Percentiles rank a stretch among this genome's conserved stretches.
Evolutionary conservation across 2,113 vertebrate genomes (phyloP).

Genomic region (Menura novaehollandiae): DNA sequence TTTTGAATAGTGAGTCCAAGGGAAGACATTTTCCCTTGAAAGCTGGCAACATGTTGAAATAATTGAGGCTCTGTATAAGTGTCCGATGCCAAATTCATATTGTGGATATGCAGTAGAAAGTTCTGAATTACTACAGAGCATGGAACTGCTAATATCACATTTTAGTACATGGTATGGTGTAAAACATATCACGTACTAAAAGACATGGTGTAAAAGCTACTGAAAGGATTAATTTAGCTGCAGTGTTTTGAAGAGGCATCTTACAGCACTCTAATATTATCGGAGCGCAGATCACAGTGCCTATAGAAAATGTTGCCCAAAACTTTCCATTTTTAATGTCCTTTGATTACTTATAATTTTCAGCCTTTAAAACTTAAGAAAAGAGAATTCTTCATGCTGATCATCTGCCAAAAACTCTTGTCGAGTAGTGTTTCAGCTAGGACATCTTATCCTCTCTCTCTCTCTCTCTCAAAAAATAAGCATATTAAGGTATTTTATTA

Average conservation of each 20-base stretch:
- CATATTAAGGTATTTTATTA: not conserved
- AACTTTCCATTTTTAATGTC: not conserved
- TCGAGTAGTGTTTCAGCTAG: not conserved
- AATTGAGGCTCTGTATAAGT: not conserved
- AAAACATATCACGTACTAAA: not conserved
- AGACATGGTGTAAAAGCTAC: not conserved
- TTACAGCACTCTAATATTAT: not conserved
- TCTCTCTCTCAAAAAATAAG: not conserved
- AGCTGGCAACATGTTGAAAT: not conserved
- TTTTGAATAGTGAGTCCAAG: not conserved
- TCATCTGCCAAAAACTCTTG: not conserved
- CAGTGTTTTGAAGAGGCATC: not conserved
- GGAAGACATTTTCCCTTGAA: not conserved
- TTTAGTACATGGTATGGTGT: not conserved
- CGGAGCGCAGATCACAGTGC: not conserved
- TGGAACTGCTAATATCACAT: not conserved
- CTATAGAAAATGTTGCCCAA: not conserved
- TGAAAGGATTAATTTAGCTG: not conserved
- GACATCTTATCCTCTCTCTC: not conserved
- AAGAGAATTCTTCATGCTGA: not conserved
- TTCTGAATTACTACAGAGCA: not conserved
- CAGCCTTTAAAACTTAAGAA: not conserved
- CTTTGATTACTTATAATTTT: slow-evolving; percentile 20
- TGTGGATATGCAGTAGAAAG: not conserved
- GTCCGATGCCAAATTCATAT: not conserved